These are phyloP conservation scores for Tricholaema leucomelas DNA, from an alignment of 2,113 vertebrate species.

Conservation along the genomic window DNA sequence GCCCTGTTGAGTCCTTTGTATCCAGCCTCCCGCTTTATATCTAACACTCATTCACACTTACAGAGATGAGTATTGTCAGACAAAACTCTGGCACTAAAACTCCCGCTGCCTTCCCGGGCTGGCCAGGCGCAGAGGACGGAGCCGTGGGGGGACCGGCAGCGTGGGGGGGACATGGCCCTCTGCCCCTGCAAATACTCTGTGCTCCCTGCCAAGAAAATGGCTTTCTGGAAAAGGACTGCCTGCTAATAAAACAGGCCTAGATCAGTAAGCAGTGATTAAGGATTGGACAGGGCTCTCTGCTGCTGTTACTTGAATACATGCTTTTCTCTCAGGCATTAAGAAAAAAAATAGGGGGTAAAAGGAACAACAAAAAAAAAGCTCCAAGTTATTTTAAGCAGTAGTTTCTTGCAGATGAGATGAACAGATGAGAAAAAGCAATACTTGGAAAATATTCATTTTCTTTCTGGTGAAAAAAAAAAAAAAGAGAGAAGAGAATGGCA, in stretches of 20 bases:
- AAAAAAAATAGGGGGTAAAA: not conserved
- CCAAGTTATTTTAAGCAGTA: not conserved
- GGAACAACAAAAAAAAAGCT: not conserved
- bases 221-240: conserved; percentile 67
- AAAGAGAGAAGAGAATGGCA: not conserved
- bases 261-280: conserved; percentile 78
- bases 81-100: conserved; percentile 11
- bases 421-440: not conserved
- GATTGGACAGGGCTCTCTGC: conserved; percentile 29
- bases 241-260: conserved; percentile 71
- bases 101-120: conserved; percentile 21
- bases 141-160: not conserved
- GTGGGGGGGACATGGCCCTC: conserved; percentile 17
- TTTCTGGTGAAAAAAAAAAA: not conserved
- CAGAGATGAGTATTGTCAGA: conserved; percentile 22
- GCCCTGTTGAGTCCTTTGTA: conserved; percentile 53
- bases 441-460: not conserved
- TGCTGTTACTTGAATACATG: not conserved
- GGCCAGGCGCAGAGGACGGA: not conserved
- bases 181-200: conserved; percentile 28
- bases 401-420: not conserved
- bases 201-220: conserved; percentile 70
- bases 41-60: conserved; percentile 49
- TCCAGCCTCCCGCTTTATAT: not conserved
- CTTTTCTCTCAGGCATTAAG: not conserved